These are phyloP conservation scores for Cheilosia impressa DNA, from an alignment of 2,888 invertebrate species.

Conservation along the genomic window DNA sequence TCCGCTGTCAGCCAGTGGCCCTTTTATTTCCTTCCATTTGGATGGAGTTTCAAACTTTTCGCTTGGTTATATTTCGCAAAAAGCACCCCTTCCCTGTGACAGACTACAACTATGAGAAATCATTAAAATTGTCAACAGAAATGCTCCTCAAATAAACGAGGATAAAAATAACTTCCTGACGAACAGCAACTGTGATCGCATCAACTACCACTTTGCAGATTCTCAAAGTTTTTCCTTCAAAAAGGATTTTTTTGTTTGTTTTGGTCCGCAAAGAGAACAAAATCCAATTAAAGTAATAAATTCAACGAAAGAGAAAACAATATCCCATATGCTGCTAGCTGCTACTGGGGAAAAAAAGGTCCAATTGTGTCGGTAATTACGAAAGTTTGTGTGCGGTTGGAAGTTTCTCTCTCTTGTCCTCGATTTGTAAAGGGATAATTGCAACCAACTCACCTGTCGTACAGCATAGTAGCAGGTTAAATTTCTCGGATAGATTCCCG, in stretches of 20 bases:
- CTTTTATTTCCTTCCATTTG: slow-evolving; percentile 52
- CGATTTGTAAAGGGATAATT: slow-evolving; percentile 13
- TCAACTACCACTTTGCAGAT: slow-evolving; percentile 25
- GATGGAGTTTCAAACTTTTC: slow-evolving; percentile 55
- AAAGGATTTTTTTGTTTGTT: slow-evolving; percentile 18
- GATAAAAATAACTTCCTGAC: slow-evolving; percentile 36
- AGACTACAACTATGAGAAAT: slow-evolving; percentile 29
- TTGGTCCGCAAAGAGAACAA: neutral
- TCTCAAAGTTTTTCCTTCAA: slow-evolving; percentile 25
- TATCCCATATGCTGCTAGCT: neutral
- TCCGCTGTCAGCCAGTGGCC: slow-evolving; percentile 8
- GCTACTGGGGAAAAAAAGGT: neutral
- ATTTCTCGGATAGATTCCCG: slow-evolving; percentile 96
- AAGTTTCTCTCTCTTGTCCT: slow-evolving; percentile 14
- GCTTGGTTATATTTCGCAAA: slow-evolving; percentile 37
- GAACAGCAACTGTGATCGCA: slow-evolving; percentile 53
- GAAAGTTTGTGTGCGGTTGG: slow-evolving; percentile 59
- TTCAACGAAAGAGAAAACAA: slow-evolving; percentile 11
- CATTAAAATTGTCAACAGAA: slow-evolving; percentile 61
- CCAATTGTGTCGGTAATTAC: slow-evolving; percentile 62
- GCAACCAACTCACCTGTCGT: slow-evolving; percentile 84
- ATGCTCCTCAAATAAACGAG: slow-evolving; percentile 31
- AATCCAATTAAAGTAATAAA: slow-evolving; percentile 13
- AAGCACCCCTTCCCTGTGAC: neutral
- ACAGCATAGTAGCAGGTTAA: slow-evolving; percentile 97